Conservation (phyloP, 2,113 vertebrate genomes). For the Heptranchias perlo region DNA sequence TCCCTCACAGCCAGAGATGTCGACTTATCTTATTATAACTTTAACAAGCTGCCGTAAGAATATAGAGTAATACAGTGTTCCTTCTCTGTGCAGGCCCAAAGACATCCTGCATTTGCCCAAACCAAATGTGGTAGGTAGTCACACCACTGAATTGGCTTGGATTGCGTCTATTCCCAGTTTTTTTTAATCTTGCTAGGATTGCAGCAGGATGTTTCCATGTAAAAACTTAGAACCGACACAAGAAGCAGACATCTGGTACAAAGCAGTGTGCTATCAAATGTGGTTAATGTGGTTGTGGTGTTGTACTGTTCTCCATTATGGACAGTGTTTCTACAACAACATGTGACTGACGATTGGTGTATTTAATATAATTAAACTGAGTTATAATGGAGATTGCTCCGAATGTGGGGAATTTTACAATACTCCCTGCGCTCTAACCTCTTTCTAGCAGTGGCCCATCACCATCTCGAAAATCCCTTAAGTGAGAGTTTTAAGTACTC, state of each 20-base stretch:
- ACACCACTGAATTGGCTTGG: neutral
- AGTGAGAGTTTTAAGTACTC: neutral
- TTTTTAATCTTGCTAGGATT: neutral
- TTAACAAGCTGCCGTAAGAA: neutral
- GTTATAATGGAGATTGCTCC: neutral
- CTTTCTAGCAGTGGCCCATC: neutral
- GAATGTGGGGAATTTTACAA: neutral
- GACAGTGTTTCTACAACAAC: neutral
- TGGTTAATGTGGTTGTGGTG: neutral
- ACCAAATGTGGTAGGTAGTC: neutral
- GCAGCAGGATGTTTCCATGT: neutral
- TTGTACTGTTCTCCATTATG: neutral
- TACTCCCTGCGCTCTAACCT: neutral
- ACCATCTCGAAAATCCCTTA: neutral
- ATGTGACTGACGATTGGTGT: neutral
- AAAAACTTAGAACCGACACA: neutral
- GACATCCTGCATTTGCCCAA: neutral
- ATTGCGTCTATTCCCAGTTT: neutral
- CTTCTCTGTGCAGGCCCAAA: neutral
- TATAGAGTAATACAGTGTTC: neutral
- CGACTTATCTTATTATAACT: neutral
- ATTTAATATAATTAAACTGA: neutral
- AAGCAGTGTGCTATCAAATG: neutral
- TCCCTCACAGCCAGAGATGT: neutral
- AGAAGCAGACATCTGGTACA: neutral